Evolutionary conservation across 35 echinoderm and acorn worm species (phyloP).

Genomic region (Eucidaris tribuloides): DNA sequence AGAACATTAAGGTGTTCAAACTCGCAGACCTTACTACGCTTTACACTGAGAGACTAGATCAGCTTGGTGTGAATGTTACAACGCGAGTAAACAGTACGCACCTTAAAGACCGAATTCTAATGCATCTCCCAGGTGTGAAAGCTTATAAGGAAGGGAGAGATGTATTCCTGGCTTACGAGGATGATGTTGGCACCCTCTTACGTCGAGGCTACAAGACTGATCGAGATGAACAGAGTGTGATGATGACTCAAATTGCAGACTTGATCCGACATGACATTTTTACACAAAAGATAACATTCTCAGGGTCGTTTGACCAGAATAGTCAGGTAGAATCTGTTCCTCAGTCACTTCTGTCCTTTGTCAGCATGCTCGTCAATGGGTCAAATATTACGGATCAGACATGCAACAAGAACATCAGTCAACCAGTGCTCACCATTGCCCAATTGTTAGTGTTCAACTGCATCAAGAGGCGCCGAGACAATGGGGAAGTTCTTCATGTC

Average conservation of each 20-base stretch:
- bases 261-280: constrained; percentile 17
- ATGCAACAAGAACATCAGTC: constrained; percentile 7
- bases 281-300: neutral
- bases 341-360: neutral
- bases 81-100: neutral
- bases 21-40: constrained; percentile 29
- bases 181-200: neutral
- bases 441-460: constrained; percentile 8
- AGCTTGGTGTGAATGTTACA: neutral
- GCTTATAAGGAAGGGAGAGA: constrained; percentile 3
- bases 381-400: constrained; percentile 40
- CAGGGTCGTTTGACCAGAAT: neutral
- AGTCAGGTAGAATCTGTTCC: constrained; percentile 1
- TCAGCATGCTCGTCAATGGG: constrained; percentile 36
- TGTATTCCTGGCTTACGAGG: constrained; percentile 2
- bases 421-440: constrained; percentile 42
- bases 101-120: constrained; percentile 3
- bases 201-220: neutral
- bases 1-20: constrained; percentile 16
- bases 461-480: constrained; percentile 8
- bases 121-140: constrained; percentile 5
- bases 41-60: neutral
- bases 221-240: constrained; percentile 33
- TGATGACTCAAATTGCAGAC: constrained; percentile 18
- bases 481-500: neutral